Conservation (phyloP, 2,113 vertebrate genomes). For the Neotragus pygmaeus region DNA sequence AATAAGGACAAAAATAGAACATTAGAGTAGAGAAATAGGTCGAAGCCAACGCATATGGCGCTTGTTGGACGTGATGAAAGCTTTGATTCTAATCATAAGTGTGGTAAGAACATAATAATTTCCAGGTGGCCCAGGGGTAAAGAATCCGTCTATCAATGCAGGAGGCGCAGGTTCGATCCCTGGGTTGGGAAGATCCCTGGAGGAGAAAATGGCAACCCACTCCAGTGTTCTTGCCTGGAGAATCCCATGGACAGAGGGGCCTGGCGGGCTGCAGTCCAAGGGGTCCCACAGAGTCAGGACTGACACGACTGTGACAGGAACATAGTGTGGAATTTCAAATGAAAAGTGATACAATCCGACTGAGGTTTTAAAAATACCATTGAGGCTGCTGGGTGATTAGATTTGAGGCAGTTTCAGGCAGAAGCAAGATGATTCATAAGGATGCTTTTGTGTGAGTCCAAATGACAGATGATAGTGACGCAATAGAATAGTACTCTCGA, state of each 20-base stretch:
- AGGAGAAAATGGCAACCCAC: background rate
- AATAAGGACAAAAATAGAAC: background rate
- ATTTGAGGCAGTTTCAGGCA: background rate
- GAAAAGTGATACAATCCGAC: background rate
- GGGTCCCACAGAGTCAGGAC: background rate
- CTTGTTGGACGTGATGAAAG: background rate
- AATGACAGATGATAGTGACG: background rate
- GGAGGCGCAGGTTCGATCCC: background rate
- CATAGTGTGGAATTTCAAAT: background rate
- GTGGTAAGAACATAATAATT: background rate
- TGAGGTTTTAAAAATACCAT: background rate
- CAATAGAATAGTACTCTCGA: fast-evolving
- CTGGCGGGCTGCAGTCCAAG: background rate
- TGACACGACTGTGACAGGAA: background rate
- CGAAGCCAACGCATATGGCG: background rate
- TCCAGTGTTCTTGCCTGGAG: background rate
- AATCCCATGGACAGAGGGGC: background rate
- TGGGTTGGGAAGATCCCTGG: background rate
- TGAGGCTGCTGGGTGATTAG: background rate
- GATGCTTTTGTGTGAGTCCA: background rate
- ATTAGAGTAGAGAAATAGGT: background rate
- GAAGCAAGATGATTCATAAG: background rate
- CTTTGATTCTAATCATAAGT: background rate
- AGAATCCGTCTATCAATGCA: background rate
- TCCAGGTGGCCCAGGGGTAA: background rate